phyloP scores from a whole-genome alignment of 2,113 vertebrate species.

The Paralichthys olivaceus region DNA sequence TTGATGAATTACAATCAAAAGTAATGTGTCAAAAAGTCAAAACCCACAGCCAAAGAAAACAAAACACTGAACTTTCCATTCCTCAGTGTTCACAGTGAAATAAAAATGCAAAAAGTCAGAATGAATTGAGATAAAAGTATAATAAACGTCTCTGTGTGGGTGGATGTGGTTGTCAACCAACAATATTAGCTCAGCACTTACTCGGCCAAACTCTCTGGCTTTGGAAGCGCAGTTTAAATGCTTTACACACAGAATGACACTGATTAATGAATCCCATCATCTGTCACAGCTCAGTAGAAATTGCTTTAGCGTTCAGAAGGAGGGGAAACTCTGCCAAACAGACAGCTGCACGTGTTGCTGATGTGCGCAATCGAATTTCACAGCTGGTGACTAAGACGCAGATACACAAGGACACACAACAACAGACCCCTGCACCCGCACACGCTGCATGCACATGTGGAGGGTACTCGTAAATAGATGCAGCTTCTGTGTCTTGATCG shows the following conservation, averaged over 20 bases:
- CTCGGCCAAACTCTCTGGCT: conserved; percentile 58
- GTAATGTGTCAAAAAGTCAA: no score
- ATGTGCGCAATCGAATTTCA: conserved; percentile 60
- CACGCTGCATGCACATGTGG: conserved; percentile 54
- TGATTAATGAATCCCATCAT: conserved; percentile 76
- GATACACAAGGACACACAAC: conserved; percentile 46
- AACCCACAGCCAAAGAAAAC: no score
- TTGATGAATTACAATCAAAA: not conserved
- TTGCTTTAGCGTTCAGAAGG: conserved; percentile 66
- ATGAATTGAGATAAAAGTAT: conserved; percentile 9
- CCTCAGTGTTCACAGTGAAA: not conserved
- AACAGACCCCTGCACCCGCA: conserved; percentile 11
- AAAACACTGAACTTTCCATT: not conserved
- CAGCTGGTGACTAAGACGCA: conserved; percentile 69
- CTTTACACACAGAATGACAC: conserved; percentile 70
- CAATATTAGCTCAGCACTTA: conserved; percentile 44
- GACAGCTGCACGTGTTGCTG: conserved; percentile 69
- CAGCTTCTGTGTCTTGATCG: conserved; percentile 40
- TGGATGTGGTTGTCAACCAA: conserved; percentile 38
- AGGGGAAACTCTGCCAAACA: conserved; percentile 68
- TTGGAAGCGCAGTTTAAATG: conserved; percentile 59
- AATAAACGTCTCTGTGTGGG: conserved; percentile 10
- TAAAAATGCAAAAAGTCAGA: not conserved
- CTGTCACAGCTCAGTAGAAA: conserved; percentile 72
- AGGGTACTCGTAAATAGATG: conserved; percentile 35